These are phyloP conservation scores for Eidolon dupreanum DNA, from an alignment of 2,797 vertebrate species.

Conservation along the genomic window DNA sequence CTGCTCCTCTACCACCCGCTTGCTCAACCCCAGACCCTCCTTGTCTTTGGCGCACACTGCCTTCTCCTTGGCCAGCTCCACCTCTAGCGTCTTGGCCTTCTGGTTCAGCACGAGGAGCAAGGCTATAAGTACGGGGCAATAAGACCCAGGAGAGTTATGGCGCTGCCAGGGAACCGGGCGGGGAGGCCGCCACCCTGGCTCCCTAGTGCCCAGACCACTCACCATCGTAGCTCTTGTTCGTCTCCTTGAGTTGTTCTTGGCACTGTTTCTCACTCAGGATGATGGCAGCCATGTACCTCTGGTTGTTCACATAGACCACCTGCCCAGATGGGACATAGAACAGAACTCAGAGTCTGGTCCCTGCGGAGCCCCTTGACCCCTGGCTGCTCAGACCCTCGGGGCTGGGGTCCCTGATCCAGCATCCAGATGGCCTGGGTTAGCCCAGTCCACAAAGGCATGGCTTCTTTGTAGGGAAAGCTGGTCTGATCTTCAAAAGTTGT, in stretches of 20 bases:
- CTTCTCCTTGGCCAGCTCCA: constrained; percentile 52
- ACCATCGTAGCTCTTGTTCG: constrained; percentile 46
- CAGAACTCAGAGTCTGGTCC: background rate
- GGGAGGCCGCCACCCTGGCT: background rate
- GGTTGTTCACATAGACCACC: background rate
- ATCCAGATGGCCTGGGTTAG: background rate
- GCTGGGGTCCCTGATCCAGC: background rate
- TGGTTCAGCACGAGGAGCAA: background rate
- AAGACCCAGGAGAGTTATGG: background rate
- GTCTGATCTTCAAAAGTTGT: background rate
- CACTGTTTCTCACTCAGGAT: constrained; percentile 34
- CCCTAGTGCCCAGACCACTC: accelerated
- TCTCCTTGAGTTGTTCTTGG: background rate
- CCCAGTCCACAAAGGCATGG: background rate
- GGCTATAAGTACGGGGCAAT: background rate
- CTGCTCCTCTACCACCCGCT: background rate
- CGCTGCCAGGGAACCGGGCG: accelerated
- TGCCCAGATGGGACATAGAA: accelerated
- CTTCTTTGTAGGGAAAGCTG: background rate
- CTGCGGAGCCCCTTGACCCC: background rate
- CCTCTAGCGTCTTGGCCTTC: constrained; percentile 31
- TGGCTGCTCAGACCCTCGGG: background rate
- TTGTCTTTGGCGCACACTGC: constrained; percentile 10
- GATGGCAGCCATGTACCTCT: background rate
- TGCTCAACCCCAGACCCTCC: background rate